Evolutionary conservation across 2,113 vertebrate species (phyloP).

Genomic region (Cephalopterus ornatus): DNA sequence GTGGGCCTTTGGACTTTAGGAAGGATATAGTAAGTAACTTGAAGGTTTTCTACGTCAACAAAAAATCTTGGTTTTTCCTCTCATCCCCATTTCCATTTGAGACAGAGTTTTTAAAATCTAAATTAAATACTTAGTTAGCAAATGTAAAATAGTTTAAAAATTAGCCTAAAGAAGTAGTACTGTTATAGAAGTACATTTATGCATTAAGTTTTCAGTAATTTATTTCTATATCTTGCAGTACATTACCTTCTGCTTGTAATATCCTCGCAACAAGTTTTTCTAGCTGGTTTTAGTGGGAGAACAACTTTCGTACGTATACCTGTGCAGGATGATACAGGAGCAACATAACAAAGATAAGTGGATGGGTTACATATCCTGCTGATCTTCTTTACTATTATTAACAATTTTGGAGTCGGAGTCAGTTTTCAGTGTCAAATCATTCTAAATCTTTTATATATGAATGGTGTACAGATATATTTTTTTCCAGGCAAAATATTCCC

Average conservation of each 20-base stretch:
- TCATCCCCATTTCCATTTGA: neutral
- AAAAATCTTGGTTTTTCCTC: neutral
- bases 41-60: neutral
- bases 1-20: neutral
- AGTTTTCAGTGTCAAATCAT: neutral
- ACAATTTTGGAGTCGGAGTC: neutral
- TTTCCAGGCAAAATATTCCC: neutral
- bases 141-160: neutral
- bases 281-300: neutral
- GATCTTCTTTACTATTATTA: neutral
- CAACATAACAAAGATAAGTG: neutral
- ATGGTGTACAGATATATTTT: neutral
- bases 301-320: neutral
- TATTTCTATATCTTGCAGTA: neutral
- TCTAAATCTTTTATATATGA: neutral
- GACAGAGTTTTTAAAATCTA: neutral
- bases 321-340: neutral
- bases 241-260: neutral
- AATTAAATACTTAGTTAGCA: neutral
- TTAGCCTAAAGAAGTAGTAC: neutral
- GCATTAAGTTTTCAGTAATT: neutral
- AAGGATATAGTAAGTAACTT: neutral
- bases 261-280: neutral
- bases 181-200: neutral
- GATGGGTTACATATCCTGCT: neutral